Evolutionary conservation across 1,140 invertebrate genomes (phyloP).

Genomic region (Drosophila sucinea): DNA sequence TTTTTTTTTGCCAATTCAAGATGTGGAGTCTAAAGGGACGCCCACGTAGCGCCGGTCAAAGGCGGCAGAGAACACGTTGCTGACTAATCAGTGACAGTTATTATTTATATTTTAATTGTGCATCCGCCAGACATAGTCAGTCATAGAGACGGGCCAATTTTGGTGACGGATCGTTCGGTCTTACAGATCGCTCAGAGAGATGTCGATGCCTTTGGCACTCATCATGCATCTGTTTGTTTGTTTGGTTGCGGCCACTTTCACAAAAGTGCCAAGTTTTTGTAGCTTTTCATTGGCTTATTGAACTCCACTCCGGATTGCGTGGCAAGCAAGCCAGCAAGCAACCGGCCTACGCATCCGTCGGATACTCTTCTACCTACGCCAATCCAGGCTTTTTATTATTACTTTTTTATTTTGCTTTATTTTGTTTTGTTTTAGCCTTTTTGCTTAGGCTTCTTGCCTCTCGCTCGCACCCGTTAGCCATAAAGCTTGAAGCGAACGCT

Average conservation of each 20-base stretch:
- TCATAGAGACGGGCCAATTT: constrained; percentile 48
- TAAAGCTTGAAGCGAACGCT: constrained; percentile 21
- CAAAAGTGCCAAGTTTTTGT: constrained; percentile 43
- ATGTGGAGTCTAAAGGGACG: constrained; percentile 38
- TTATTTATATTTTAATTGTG: constrained; percentile 64
- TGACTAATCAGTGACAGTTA: constrained; percentile 61
- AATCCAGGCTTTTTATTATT: constrained; percentile 28
- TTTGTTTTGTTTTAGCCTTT: constrained; percentile 32
- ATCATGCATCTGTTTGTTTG: constrained; percentile 67
- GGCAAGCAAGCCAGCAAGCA: constrained; percentile 45
- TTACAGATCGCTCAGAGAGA: constrained; percentile 17
- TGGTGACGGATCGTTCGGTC: constrained; percentile 29
- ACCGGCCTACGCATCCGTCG: constrained; percentile 66
- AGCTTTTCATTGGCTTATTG: constrained; percentile 73
- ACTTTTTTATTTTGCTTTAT: constrained; percentile 31
- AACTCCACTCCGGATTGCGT: constrained; percentile 72
- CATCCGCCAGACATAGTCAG: constrained; percentile 53
- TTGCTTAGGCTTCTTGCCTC: constrained; percentile 62
- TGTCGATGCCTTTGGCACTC: constrained; percentile 32
- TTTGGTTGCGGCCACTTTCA: constrained; percentile 65
- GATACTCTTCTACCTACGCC: constrained; percentile 61
- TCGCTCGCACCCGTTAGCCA: constrained; percentile 52
- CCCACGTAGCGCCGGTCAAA: constrained; percentile 59
- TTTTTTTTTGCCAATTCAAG: not conserved
- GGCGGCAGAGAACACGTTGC: constrained; percentile 51